Conservation (phyloP, 2,113 vertebrate genomes). For the Dipodomys merriami region DNA sequence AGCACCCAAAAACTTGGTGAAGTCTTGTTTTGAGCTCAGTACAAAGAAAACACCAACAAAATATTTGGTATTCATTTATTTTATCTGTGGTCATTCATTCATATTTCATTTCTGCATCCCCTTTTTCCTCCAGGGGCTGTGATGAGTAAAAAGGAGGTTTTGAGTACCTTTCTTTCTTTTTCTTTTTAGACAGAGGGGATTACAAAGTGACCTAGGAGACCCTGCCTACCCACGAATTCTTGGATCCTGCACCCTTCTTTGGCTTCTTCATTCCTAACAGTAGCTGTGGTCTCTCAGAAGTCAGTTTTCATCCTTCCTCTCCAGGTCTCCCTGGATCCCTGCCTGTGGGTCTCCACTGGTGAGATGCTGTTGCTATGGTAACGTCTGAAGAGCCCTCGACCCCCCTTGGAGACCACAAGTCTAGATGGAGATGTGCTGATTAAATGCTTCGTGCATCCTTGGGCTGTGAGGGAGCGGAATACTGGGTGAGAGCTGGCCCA, state of each 20-base stretch:
- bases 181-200: not conserved
- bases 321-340: conserved; percentile 64
- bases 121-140: not conserved
- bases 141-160: not conserved
- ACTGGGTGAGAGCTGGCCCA: not conserved
- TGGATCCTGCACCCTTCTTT: not conserved
- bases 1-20: not conserved
- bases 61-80: not conserved
- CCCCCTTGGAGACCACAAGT: conserved; percentile 45
- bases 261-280: not conserved
- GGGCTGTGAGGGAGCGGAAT: not conserved
- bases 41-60: not conserved
- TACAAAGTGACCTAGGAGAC: not conserved
- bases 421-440: conserved; percentile 63
- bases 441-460: not conserved
- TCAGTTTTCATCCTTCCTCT: conserved; percentile 40
- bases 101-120: not conserved
- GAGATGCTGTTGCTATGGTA: conserved; percentile 75
- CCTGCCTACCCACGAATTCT: not conserved
- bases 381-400: conserved; percentile 36
- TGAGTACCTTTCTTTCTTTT: not conserved
- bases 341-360: conserved; percentile 64
- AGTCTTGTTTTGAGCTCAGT: not conserved
- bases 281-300: conserved; percentile 24
- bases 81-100: not conserved